Conservation (phyloP, 2,888 invertebrate genomes). For the Ecdyonurus torrentis region DNA sequence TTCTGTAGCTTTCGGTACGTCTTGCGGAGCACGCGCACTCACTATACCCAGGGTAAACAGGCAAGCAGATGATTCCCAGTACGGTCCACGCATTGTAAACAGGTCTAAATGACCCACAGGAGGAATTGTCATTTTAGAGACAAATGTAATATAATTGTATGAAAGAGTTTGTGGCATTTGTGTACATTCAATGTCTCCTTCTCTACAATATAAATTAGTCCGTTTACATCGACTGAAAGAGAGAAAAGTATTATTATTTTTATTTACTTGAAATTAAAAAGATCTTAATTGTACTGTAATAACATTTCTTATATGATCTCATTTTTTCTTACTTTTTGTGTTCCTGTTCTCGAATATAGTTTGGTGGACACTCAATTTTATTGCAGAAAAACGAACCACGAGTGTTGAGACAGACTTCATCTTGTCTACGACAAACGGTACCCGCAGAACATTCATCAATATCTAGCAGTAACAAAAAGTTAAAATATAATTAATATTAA, state of each 20-base stretch:
- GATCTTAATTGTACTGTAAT: no score
- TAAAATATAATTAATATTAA: no score
- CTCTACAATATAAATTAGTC: conserved; percentile 48
- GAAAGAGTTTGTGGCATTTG: conserved; percentile 72
- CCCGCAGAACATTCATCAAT: conserved; percentile 49
- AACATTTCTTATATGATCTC: no score
- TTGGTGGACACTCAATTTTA: conserved; percentile 64
- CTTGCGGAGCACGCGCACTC: conserved; percentile 45
- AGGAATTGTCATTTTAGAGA: conserved; percentile 62
- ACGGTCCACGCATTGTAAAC: conserved; percentile 76
- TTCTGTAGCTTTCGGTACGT: conserved; percentile 25
- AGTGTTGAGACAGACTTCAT: conserved; percentile 77
- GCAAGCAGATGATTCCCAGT: conserved; percentile 48
- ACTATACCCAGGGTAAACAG: conserved; percentile 48
- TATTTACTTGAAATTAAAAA: neutral
- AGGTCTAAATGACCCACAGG: conserved; percentile 45
- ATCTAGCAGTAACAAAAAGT: no score
- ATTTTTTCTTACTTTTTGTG: conserved; percentile 66
- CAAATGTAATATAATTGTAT: conserved; percentile 86
- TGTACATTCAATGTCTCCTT: conserved; percentile 56
- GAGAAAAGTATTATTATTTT: conserved; percentile 9
- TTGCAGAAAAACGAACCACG: conserved; percentile 81
- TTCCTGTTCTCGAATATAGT: conserved; percentile 58
- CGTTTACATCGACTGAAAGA: conserved; percentile 62
- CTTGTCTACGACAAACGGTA: conserved; percentile 28